Percentiles rank a stretch among this genome's conserved stretches.
phyloP scores from a whole-genome alignment of 2,888 invertebrate species.

The Pinctada fucata region DNA sequence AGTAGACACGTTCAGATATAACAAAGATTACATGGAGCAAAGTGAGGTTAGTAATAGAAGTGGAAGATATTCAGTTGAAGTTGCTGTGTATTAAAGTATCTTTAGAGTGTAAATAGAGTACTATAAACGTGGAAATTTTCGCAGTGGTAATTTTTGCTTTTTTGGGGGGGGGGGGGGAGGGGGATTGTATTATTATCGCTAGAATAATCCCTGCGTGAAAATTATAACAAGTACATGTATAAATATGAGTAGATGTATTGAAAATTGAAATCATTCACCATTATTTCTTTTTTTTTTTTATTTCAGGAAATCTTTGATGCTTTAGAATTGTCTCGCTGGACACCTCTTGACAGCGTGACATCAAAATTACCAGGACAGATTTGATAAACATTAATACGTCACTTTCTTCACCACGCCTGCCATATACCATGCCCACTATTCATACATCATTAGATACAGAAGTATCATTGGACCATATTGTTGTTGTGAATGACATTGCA shows the following conservation, averaged over 20 bases:
- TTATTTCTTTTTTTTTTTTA: slow-evolving; percentile 25
- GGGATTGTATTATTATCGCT: too few relatives aligned
- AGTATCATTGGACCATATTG: neutral
- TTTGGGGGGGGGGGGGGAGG: too few relatives aligned
- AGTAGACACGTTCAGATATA: slow-evolving; percentile 71
- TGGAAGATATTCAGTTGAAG: neutral
- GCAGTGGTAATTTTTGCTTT: too few relatives aligned
- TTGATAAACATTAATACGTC: neutral
- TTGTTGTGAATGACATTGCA: neutral
- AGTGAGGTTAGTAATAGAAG: slow-evolving; percentile 67
- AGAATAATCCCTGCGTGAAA: too few relatives aligned
- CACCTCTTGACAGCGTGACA: slow-evolving; percentile 67
- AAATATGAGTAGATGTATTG: too few relatives aligned
- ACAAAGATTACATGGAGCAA: slow-evolving; percentile 72
- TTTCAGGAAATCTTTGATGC: slow-evolving; percentile 73
- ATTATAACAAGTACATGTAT: too few relatives aligned
- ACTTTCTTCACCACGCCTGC: too few relatives aligned
- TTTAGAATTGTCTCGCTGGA: slow-evolving; percentile 73
- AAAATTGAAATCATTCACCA: too few relatives aligned
- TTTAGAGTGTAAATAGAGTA: too few relatives aligned
- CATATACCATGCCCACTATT: neutral
- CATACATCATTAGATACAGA: neutral
- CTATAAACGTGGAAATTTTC: too few relatives aligned
- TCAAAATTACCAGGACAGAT: slow-evolving; percentile 53
- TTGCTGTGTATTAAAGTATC: too few relatives aligned